Evolutionary conservation across 2,113 vertebrate genomes (phyloP).

Genomic region (Lota lota): DNA sequence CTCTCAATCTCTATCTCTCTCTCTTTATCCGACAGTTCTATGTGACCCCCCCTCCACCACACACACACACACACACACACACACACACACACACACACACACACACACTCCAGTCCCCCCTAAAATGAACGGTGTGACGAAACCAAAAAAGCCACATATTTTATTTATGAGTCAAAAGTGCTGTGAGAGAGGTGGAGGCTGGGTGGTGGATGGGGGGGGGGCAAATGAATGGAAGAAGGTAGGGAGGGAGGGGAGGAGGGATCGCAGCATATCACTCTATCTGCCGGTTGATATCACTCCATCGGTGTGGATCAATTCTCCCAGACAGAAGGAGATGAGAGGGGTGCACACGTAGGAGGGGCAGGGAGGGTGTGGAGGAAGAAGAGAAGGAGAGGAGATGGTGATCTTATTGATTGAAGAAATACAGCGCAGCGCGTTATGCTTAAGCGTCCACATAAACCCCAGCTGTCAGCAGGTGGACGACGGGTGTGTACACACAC

Average conservation of each 20-base stretch:
- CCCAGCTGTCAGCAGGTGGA: conserved; percentile 68
- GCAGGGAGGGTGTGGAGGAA: conserved; percentile 45
- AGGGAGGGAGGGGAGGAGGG: conserved; percentile 22
- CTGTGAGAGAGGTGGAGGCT: conserved; percentile 52
- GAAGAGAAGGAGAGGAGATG: conserved; percentile 49
- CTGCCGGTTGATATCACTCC: conserved; percentile 62
- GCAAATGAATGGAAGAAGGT: background rate
- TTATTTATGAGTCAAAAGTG: conserved; percentile 76
- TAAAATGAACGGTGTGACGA: conserved; percentile 44
- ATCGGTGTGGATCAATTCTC: conserved; percentile 72
- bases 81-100: background rate
- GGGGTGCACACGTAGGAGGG: conserved; percentile 14
- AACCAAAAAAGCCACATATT: conserved; percentile 71
- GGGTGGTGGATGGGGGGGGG: conserved; percentile 16
- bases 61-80: background rate
- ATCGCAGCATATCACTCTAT: conserved; percentile 57
- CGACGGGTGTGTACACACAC: conserved; percentile 47
- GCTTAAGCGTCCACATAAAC: conserved; percentile 73
- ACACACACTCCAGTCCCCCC: conserved; percentile 16
- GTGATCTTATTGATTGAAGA: conserved; percentile 74
- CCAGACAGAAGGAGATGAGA: conserved; percentile 64
- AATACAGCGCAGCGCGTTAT: conserved; percentile 67
- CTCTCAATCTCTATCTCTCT: too few relatives aligned
- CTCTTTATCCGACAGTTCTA: conserved; percentile 43
- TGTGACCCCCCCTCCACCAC: conserved; percentile 39